A percentile compares a stretch with the other conserved stretches of the same genome.
Evolutionary conservation across 2,113 vertebrate genomes (phyloP).

Genomic region (Callipepla californica): DNA sequence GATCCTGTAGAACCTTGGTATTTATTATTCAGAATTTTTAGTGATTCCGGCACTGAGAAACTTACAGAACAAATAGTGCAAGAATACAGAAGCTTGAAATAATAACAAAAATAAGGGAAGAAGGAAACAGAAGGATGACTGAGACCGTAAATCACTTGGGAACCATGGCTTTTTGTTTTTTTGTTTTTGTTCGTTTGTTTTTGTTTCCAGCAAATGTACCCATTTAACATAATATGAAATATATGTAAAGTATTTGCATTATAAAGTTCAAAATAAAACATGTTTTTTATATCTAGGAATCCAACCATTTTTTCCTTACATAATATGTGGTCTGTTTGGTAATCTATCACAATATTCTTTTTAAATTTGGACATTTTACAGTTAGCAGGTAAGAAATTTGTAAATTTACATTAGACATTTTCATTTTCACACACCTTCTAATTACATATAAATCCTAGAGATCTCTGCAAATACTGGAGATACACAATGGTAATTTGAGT

Average conservation of each 20-base stretch:
- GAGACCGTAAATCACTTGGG: not conserved
- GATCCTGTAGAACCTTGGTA: not conserved
- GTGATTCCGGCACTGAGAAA: not conserved
- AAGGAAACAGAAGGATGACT: not conserved
- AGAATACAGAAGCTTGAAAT: not conserved
- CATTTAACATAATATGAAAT: too few relatives aligned
- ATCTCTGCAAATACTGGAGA: not conserved
- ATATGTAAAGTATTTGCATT: not conserved
- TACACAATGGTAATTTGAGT: not conserved
- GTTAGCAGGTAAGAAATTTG: not conserved
- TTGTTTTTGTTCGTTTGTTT: too few relatives aligned
- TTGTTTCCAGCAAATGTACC: too few relatives aligned
- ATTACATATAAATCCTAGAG: not conserved
- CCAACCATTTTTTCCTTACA: accelerated
- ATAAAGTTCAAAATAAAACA: not conserved
- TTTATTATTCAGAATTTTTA: not conserved
- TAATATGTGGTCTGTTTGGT: not conserved
- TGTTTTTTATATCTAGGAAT: not conserved
- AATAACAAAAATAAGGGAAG: not conserved
- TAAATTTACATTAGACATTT: not conserved
- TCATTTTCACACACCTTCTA: not conserved
- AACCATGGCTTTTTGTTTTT: not conserved
- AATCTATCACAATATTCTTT: not conserved
- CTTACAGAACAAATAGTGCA: not conserved
- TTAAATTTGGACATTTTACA: not conserved